These are phyloP conservation scores for Crotalus adamanteus DNA, from an alignment of 2,797 vertebrate species.

Conservation along the genomic window DNA sequence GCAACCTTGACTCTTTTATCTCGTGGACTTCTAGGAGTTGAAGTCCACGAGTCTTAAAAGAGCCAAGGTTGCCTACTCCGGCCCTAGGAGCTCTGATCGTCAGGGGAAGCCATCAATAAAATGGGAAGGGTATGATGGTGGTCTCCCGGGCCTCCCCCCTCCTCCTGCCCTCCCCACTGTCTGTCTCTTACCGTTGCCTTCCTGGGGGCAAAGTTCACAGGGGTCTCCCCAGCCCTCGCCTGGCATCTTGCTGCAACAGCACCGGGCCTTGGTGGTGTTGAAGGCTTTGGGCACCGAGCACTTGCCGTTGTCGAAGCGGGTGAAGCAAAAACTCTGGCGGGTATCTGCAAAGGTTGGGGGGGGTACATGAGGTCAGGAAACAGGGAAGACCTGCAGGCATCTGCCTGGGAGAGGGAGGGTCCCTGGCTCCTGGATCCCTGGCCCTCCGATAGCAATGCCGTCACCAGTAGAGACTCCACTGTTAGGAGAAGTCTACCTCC, in stretches of 20 bases:
- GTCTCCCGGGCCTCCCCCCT: neutral
- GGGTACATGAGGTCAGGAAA: fast-evolving
- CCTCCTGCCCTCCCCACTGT: neutral
- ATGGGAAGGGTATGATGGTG: neutral
- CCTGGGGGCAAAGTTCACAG: conserved; percentile 88
- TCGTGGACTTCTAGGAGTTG: too few species aligned
- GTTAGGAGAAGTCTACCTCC: neutral
- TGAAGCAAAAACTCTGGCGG: conserved; percentile 93
- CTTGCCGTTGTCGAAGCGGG: conserved; percentile 85
- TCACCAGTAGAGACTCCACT: neutral
- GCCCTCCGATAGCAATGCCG: neutral
- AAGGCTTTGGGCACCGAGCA: conserved; percentile 89
- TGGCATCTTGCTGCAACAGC: conserved; percentile 92
- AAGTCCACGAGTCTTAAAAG: too few species aligned
- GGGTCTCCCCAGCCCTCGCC: conserved; percentile 95
- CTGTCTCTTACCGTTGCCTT: conserved; percentile 77
- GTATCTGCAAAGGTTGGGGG: conserved; percentile 76
- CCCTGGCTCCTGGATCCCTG: neutral
- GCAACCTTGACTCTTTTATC: too few species aligned
- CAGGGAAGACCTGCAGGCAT: neutral
- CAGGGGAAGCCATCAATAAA: neutral
- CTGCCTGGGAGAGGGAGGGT: neutral
- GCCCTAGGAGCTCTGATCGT: neutral
- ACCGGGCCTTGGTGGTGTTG: conserved; percentile 91
- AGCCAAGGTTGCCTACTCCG: too few species aligned